phyloP scores from a whole-genome alignment of 2,797 vertebrate species.

The Erethizon dorsatum region DNA sequence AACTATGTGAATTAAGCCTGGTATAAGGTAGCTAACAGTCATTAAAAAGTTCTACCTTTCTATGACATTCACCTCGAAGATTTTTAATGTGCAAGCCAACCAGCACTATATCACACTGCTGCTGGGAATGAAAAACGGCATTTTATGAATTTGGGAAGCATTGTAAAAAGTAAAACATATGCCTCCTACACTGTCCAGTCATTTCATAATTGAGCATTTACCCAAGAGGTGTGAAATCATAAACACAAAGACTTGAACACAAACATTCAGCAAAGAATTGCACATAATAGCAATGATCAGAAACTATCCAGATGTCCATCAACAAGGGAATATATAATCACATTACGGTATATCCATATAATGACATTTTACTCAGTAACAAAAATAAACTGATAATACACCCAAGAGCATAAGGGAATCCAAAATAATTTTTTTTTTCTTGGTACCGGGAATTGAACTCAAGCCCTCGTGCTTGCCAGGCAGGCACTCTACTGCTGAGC shows the following conservation, averaged over 20 bases:
- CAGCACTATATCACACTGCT: neutral
- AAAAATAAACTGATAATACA: slow-evolving; percentile 1
- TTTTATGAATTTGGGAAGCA: neutral
- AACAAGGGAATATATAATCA: neutral
- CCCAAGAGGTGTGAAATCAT: slow-evolving; percentile 8
- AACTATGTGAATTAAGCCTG: neutral
- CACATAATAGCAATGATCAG: neutral
- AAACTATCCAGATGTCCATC: neutral
- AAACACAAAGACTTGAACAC: neutral
- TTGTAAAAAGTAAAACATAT: neutral
- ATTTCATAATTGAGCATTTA: neutral
- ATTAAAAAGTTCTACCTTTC: neutral
- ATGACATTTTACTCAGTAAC: neutral
- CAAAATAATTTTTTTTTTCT: no score
- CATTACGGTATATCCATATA: neutral
- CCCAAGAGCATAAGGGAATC: neutral
- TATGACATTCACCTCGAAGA: neutral
- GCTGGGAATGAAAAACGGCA: neutral
- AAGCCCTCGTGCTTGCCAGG: no score
- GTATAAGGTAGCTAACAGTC: neutral
- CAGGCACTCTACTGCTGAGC: no score
- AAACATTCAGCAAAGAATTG: neutral
- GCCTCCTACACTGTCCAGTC: neutral
- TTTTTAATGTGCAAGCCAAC: neutral
- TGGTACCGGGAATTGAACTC: no score